phyloP scores from a whole-genome alignment of 2,888 invertebrate genomes.

The Sminthurides aquaticus region DNA sequence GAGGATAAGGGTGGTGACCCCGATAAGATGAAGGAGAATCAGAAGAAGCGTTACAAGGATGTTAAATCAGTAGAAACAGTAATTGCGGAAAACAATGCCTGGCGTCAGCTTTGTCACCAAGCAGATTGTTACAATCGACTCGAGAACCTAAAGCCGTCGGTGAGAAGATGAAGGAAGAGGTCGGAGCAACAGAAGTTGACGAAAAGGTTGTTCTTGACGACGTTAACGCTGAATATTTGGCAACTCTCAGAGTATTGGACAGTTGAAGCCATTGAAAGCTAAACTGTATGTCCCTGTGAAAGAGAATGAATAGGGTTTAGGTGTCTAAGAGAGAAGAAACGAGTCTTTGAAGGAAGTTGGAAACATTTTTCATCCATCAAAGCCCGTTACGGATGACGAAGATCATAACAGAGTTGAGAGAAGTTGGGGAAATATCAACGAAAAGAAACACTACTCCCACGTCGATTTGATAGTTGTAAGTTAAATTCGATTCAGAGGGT shows the following conservation, averaged over 20 bases:
- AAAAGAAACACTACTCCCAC: conserved; percentile 87
- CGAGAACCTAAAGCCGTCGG: conserved; percentile 96
- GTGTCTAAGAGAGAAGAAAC: conserved; percentile 69
- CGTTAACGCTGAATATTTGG: conserved; percentile 58
- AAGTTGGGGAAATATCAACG: conserved; percentile 75
- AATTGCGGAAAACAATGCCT: conserved; percentile 76
- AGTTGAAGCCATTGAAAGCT: conserved; percentile 79
- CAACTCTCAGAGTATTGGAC: conserved; percentile 71
- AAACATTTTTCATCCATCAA: conserved; percentile 87
- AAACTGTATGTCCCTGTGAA: conserved; percentile 76
- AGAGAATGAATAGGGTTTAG: conserved; percentile 64
- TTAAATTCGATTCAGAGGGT: conserved; percentile 12
- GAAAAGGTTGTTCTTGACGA: conserved; percentile 49
- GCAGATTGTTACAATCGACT: conserved; percentile 91
- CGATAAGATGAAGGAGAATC: conserved; percentile 82
- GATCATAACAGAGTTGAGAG: conserved; percentile 89
- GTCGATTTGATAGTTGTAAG: conserved; percentile 70
- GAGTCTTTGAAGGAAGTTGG: conserved; percentile 82
- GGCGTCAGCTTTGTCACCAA: conserved; percentile 71
- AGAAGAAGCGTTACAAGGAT: conserved; percentile 87
- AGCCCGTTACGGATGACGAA: conserved; percentile 93
- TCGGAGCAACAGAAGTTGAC: conserved; percentile 56
- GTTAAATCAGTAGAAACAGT: conserved; percentile 83
- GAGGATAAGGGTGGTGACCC: conserved; percentile 92
- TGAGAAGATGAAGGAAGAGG: conserved; percentile 78